Evolutionary conservation across 2,888 invertebrate genomes (phyloP).

Genomic region (Cremastobaeus sp.): DNA sequence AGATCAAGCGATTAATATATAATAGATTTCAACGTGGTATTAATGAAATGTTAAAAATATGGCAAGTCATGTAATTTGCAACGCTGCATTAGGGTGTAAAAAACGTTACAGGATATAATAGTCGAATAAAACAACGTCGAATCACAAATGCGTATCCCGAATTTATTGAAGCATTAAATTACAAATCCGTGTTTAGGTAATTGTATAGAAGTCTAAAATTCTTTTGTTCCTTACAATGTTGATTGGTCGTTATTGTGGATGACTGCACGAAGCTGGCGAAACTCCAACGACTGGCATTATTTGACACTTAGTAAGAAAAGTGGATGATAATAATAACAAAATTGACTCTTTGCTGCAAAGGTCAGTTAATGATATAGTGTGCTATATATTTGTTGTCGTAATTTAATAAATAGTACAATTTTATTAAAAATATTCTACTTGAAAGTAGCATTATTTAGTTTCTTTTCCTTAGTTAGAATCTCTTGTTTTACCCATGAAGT

Average conservation of each 20-base stretch:
- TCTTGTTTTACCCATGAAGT: too few relatives aligned
- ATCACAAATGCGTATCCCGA: slow-evolving; percentile 42
- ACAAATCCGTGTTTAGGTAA: slow-evolving; percentile 54
- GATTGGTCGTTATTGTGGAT: slow-evolving; percentile 34
- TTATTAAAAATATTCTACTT: too few relatives aligned
- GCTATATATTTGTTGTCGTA: too few relatives aligned
- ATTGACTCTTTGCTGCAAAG: too few relatives aligned
- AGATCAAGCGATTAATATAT: slow-evolving; percentile 19
- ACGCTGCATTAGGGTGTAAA: slow-evolving; percentile 51
- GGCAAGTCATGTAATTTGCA: slow-evolving; percentile 48
- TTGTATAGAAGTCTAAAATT: slow-evolving; percentile 39
- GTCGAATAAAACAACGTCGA: slow-evolving; percentile 50
- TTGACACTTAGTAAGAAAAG: too few relatives aligned
- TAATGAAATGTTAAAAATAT: slow-evolving; percentile 41
- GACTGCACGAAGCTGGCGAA: slow-evolving; percentile 18
- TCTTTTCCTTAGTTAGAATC: too few relatives aligned
- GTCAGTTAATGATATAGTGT: too few relatives aligned
- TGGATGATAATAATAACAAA: too few relatives aligned
- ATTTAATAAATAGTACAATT: too few relatives aligned
- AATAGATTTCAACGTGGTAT: slow-evolving; percentile 20
- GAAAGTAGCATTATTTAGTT: too few relatives aligned
- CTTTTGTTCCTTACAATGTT: slow-evolving; percentile 29
- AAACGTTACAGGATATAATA: slow-evolving; percentile 51
- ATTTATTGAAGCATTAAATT: slow-evolving; percentile 59
- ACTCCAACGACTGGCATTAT: slow-evolving; percentile 18